Base-by-base conservation (phyloP, 2,888 invertebrate genomes). In the Andrena flavipes region DNA sequence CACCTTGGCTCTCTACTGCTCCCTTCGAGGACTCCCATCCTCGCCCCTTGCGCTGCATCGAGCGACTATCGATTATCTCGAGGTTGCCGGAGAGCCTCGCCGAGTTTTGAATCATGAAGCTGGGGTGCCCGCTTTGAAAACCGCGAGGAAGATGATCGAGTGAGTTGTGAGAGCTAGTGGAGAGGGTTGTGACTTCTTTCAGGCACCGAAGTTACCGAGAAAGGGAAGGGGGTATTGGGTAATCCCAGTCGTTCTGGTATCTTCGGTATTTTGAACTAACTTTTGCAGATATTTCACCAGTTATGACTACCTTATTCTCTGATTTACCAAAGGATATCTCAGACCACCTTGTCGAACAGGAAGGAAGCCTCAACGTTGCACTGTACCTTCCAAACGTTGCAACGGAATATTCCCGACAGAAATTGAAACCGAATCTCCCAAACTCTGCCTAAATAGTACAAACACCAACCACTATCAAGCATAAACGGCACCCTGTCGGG, bases 61-160 rank as follows among this genome's bases (percentile, higher is more conserved):
- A 71, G 68, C 73, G 75, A 42, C 84, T 76, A 42, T 76, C 75
- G 63, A 76, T 82, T 80, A 80, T 71, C 76, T 71, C 62, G 48
- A 79, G 42, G 26, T 42, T 33, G 42, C 20, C 60, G 20, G 1
- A 33, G 30, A 33, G 30, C 29, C 49, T 4, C 56, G 4, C 20
- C 23, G 23, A 23, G 48, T 23, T 65, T 29, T 2, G n/a, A 29
- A 48, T 65, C 65, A 29, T 48, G 65, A 65, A 42, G 16, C 42
- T 42, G 16, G 16, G 16, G 16, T 42, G 16, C 4, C 42, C 42
- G 42, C 4, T 42, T 42, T 4, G 42, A 16, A 1, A 42, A 42
- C 42, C 16, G 16, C 4, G 42, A 42, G 0, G 42, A 42, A 42
- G 42, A 42, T 42, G 42, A 42, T 16, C 42, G 42, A 42, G 42